Evolutionary conservation across 2,888 invertebrate species (phyloP).

Genomic region (Zygogramma bicolorata): DNA sequence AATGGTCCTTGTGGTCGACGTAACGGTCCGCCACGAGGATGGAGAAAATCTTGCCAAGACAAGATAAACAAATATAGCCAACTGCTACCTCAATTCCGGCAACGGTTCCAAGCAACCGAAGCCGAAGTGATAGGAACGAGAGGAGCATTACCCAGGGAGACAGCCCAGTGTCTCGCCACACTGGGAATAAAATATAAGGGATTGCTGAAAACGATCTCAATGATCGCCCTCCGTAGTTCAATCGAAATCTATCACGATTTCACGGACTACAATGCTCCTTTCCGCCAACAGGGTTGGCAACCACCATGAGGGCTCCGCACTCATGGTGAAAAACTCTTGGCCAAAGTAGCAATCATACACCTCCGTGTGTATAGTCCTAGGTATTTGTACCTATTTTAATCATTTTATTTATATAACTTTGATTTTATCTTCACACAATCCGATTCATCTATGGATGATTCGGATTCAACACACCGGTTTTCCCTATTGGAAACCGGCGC

Average conservation of each 20-base stretch:
- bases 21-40: conserved; percentile 50
- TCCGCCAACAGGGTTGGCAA: conserved; percentile 16
- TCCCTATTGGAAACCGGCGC: too few relatives aligned
- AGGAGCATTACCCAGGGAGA: conserved; percentile 56
- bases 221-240: conserved; percentile 50
- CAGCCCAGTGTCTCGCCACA: conserved; percentile 41
- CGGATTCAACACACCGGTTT: too few relatives aligned
- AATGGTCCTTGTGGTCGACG: conserved; percentile 53
- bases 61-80: conserved; percentile 51
- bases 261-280: conserved; percentile 52
- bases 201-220: conserved; percentile 43
- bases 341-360: not conserved
- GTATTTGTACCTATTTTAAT: not conserved
- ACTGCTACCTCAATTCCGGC: conserved; percentile 45
- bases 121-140: conserved; percentile 56
- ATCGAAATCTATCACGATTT: conserved; percentile 54
- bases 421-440: too few relatives aligned
- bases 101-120: conserved; percentile 23
- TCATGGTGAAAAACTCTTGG: conserved; percentile 6
- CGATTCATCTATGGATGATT: too few relatives aligned
- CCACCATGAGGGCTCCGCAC: conserved; percentile 1
- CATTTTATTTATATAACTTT: too few relatives aligned
- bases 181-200: conserved; percentile 45
- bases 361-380: not conserved
- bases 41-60: conserved; percentile 35